phyloP scores from a whole-genome alignment of 2,797 vertebrate genomes.

The Carapus acus region DNA sequence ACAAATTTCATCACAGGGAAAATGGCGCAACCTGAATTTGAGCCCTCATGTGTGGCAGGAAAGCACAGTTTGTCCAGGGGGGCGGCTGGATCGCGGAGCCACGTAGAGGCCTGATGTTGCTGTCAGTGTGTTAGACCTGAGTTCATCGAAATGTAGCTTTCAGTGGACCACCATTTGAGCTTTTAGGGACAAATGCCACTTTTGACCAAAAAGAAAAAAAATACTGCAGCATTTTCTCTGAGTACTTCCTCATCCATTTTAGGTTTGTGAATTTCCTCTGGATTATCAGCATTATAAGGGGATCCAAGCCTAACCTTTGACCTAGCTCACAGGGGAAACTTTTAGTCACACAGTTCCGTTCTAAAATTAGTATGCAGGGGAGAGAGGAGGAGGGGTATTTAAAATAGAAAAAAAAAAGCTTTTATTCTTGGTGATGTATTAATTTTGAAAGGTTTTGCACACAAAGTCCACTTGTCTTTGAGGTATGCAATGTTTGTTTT shows the following conservation, averaged over 20 bases:
- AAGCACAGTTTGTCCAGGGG: slow-evolving; percentile 40
- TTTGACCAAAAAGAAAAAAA: slow-evolving; percentile 53
- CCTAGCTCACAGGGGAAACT: slow-evolving; percentile 28
- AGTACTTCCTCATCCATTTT: slow-evolving; percentile 21
- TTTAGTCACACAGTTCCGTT: slow-evolving; percentile 36
- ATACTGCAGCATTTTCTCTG: slow-evolving; percentile 31
- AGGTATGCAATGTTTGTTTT: slow-evolving; percentile 69
- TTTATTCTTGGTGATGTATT: slow-evolving; percentile 42
- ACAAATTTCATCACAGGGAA: slow-evolving; percentile 3
- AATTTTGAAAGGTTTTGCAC: slow-evolving; percentile 65
- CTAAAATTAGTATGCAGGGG: slow-evolving; percentile 35
- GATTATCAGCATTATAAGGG: slow-evolving; percentile 34
- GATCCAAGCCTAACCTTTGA: slow-evolving; percentile 34
- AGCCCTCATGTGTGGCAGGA: slow-evolving; percentile 28
- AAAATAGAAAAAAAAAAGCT: slow-evolving; percentile 14
- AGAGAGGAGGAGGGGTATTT: slow-evolving; percentile 4
- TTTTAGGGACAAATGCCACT: slow-evolving; percentile 18
- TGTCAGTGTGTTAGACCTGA: slow-evolving; percentile 11
- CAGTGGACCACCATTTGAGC: slow-evolving; percentile 14
- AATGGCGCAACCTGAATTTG: slow-evolving; percentile 10
- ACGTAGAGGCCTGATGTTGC: slow-evolving; percentile 32
- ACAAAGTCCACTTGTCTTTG: slow-evolving; percentile 63
- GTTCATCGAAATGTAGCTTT: slow-evolving; percentile 20
- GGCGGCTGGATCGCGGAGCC: slow-evolving; percentile 22
- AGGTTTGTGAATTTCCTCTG: slow-evolving; percentile 21